Conservation (phyloP, 2,888 invertebrate genomes). For the Agonopterix subpropinquella region DNA sequence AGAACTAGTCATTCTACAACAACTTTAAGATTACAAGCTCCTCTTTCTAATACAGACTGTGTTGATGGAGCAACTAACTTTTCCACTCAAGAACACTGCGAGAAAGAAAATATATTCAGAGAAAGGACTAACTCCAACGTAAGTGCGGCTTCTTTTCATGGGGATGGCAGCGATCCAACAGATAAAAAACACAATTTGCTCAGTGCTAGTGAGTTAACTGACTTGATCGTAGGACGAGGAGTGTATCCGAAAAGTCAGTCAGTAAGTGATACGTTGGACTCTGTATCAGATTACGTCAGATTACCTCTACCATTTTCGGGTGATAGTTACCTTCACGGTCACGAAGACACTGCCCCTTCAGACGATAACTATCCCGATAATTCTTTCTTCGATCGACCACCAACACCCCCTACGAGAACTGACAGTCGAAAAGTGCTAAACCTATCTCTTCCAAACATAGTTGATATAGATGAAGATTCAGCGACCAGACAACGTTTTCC, state of each 20-base stretch:
- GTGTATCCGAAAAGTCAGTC: constrained; percentile 84
- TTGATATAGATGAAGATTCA: constrained; percentile 48
- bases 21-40: constrained; percentile 33
- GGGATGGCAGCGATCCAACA: constrained; percentile 92
- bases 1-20: constrained; percentile 41
- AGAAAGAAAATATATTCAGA: constrained; percentile 71
- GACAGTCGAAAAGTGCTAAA: constrained; percentile 76
- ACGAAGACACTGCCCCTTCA: constrained; percentile 77
- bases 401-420: constrained; percentile 81
- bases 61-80: constrained; percentile 59
- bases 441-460: constrained; percentile 63
- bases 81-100: constrained; percentile 56
- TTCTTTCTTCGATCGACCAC: constrained; percentile 74
- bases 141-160: constrained; percentile 88
- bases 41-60: constrained; percentile 63
- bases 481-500: constrained; percentile 36
- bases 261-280: constrained; percentile 89
- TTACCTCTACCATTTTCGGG: constrained; percentile 77
- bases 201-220: constrained; percentile 89
- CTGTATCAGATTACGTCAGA: constrained; percentile 93
- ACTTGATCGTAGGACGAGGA: constrained; percentile 87
- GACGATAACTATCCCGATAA: constrained; percentile 70
- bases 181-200: constrained; percentile 84
- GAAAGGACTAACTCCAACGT: constrained; percentile 86
- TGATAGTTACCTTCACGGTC: constrained; percentile 75